These are phyloP conservation scores for Quadroppia sp. DNA, from an alignment of 2,888 invertebrate genomes.

Conservation along the genomic window DNA sequence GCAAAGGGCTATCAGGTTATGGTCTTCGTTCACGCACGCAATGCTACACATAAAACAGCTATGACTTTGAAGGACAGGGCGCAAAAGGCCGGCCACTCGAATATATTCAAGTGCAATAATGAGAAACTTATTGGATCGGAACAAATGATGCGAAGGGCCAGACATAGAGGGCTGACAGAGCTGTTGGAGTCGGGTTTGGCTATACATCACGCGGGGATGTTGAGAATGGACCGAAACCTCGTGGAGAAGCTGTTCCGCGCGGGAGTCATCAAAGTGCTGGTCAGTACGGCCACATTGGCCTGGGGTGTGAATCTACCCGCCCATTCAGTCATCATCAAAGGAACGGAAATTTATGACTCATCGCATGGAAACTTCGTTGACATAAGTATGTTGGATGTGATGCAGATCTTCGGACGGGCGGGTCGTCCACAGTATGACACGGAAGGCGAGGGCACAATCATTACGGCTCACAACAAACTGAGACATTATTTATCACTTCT, in stretches of 20 bases:
- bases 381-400: constrained; percentile 90
- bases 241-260: constrained; percentile 86
- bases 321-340: constrained; percentile 69
- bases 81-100: constrained; percentile 66
- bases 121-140: not conserved
- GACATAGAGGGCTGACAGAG: constrained; percentile 75
- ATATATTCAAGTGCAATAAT: constrained; percentile 49
- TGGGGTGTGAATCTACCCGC: constrained; percentile 99
- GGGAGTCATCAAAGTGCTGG: constrained; percentile 78
- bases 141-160: constrained; percentile 61
- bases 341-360: constrained; percentile 96
- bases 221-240: constrained; percentile 76
- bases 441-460: constrained; percentile 89
- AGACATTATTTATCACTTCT: constrained; percentile 87
- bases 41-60: constrained; percentile 88
- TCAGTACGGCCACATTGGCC: constrained; percentile 95
- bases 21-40: constrained; percentile 97
- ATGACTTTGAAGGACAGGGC: constrained; percentile 76
- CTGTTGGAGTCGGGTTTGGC: constrained; percentile 81
- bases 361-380: constrained; percentile 90
- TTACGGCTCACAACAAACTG: constrained; percentile 85
- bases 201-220: constrained; percentile 94
- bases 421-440: constrained; percentile 96
- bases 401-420: constrained; percentile 97
- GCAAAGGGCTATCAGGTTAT: constrained; percentile 88